Evolutionary conservation across 1,140 invertebrate species (phyloP).

Genomic region (Drosophila varians): DNA sequence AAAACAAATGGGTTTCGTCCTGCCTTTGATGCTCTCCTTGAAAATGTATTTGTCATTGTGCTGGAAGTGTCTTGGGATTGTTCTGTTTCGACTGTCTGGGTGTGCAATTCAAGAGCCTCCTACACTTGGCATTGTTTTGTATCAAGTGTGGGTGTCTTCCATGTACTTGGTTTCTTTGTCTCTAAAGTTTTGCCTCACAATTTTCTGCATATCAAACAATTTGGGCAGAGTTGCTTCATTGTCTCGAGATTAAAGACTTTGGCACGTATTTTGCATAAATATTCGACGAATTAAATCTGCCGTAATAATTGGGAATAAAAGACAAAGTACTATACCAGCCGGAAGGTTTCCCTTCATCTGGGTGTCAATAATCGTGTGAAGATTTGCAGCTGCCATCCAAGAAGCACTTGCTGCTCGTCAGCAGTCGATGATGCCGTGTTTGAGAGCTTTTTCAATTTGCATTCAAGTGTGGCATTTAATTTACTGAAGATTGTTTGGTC

Average conservation of each 20-base stretch:
- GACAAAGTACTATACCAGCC: slow-evolving; percentile 16
- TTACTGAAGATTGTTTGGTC: slow-evolving; percentile 51
- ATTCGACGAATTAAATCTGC: slow-evolving; percentile 57
- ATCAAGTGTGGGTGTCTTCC: slow-evolving; percentile 35
- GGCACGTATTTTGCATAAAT: slow-evolving; percentile 79
- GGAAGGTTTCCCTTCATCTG: neutral
- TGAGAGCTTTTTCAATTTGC: slow-evolving; percentile 59
- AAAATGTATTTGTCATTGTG: slow-evolving; percentile 85
- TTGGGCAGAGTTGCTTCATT: slow-evolving; percentile 50
- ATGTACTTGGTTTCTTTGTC: slow-evolving; percentile 21
- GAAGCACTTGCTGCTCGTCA: slow-evolving; percentile 19
- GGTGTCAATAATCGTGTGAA: slow-evolving; percentile 58
- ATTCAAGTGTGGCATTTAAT: slow-evolving; percentile 53
- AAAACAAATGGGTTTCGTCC: slow-evolving; percentile 79
- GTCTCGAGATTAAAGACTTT: slow-evolving; percentile 70
- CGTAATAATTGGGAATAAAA: slow-evolving; percentile 30
- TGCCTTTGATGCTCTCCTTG: slow-evolving; percentile 84
- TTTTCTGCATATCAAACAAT: slow-evolving; percentile 80
- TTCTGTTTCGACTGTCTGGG: slow-evolving; percentile 36
- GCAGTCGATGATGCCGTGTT: slow-evolving; percentile 3
- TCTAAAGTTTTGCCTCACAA: slow-evolving; percentile 82
- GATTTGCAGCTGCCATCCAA: slow-evolving; percentile 49
- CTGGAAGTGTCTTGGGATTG: slow-evolving; percentile 83
- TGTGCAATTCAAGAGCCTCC: slow-evolving; percentile 34
- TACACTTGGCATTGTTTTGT: slow-evolving; percentile 65